Evolutionary conservation across 2,888 invertebrate species (phyloP), one percentile per base, ranked within the genome.

Genomic region (Cryptus viduatorius): DNA sequence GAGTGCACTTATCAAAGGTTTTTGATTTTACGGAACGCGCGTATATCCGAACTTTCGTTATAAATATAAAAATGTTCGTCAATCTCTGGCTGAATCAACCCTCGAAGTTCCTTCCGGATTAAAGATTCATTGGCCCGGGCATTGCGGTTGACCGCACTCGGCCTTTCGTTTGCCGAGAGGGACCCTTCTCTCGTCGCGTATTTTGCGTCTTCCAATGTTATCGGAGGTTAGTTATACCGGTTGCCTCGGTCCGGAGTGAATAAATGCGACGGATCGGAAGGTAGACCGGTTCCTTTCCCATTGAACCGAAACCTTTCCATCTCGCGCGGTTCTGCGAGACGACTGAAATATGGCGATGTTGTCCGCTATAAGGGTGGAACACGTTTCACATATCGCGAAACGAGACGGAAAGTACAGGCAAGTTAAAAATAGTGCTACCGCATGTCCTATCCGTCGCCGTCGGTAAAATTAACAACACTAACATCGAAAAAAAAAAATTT

Each of bases 201-300:
- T 72, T 77, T 72, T 67, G 72, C 67, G 71, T 78, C 79, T 44
- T 68, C 68, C 73, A 31, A 29, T 37, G 88, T 91, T 91, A 90
- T 88, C 89, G 86, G 87, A 91, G 91, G 91, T 91, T 90, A 91
- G 91, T 91, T 91, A 91, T 90, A 91, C 91, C 90, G 90, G 90
- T 91, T 90, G 87, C 64, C 85, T 14, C 56, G 87, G 83, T 86
- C 37, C 61, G 42, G 67, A 46, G 24, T 65, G 64, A 65, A 76
- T 71, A 78, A 67, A 78, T 77, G 71, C 37, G 46, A 37, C 56
- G 31, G 16, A 46, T 75, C 65, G 56, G n/a, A 42, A 42, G 83
- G 83, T 71, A 81, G 88, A 91, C 91, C 91, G 90, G 91, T 91
- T 91, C 84, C 83, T 84, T 84, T 87, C 72, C 87, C 91, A 90